A percentile compares a stretch with the other conserved stretches of the same genome.
phyloP scores from a whole-genome alignment of 2,113 vertebrate species.

The Chionis minor region DNA sequence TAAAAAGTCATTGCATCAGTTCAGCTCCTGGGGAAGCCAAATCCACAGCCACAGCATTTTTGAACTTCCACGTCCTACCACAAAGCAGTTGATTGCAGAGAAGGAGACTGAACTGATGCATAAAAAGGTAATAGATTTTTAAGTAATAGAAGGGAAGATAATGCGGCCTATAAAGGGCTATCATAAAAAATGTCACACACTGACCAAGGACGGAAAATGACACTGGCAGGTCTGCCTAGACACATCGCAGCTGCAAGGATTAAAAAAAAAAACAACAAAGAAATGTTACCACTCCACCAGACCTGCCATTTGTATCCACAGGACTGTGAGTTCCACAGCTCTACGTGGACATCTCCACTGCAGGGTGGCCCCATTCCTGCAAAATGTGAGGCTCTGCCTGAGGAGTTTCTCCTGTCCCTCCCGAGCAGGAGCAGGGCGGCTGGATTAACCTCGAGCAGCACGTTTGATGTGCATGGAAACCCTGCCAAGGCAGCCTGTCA shows the following conservation, averaged over 20 bases:
- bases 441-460: slow-evolving; percentile 37
- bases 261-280: background rate
- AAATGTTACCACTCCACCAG: background rate
- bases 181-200: slow-evolving; percentile 26
- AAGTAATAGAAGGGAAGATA: slow-evolving; percentile 41
- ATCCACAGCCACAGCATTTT: background rate
- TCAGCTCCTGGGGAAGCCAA: slow-evolving; percentile 11
- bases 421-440: rapidly evolving
- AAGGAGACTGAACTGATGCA: slow-evolving; percentile 29
- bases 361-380: background rate
- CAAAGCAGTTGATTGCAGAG: background rate
- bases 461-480: slow-evolving; percentile 37
- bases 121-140: slow-evolving; percentile 48
- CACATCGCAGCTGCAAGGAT: background rate
- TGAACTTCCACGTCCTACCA: background rate
- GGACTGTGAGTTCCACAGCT: rapidly evolving
- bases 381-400: background rate
- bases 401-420: background rate
- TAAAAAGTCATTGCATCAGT: background rate
- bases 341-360: background rate
- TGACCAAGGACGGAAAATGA: slow-evolving; percentile 1
- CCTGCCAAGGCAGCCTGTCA: slow-evolving; percentile 55
- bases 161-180: slow-evolving; percentile 17
- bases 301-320: rapidly evolving
- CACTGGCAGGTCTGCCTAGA: background rate